Evolutionary conservation across 2,797 vertebrate genomes (phyloP), one percentile per base, ranked within the genome.

Genomic region (Perodicticus potto): DNA sequence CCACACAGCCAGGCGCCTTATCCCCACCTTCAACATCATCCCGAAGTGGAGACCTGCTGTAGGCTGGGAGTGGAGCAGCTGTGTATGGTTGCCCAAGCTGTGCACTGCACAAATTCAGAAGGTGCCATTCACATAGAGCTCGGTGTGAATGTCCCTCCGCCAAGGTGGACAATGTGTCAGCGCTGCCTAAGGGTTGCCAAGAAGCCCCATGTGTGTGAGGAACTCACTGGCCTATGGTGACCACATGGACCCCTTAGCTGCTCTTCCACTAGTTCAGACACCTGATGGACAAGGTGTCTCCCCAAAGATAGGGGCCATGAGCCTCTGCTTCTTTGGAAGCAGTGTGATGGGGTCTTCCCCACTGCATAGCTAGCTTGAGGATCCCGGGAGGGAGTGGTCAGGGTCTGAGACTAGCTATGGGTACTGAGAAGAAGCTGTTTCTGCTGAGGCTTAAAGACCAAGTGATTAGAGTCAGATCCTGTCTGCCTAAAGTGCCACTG

Each of bases 381-480:
- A 77, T 37, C 14, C 77, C 49, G 27, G 3, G 59, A 90, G 59
- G 19, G 6, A 67, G 7, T 19, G 13, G 32, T 61, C 53, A 74
- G 43, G 14, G 25, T 73, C 29, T 2, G 2, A 27, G 1, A 2
- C 5, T 20, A 19, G n/a, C 10, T 55, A 0, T 2, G 13, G 25
- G 34, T 2, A 40, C 53, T 37, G 65, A 94, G 2, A 3, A 49
- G 43, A 86, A 76, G 6, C 27, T 86, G 10, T 14, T 88, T 6
- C 11, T 76, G 32, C 5, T 43, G 45, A 96, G 57, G 32, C 7
- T 65, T 70, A 34, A 81, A 90, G 7, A 29, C 12, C 13, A 17
- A 19, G 25, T 37, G 53, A 59, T 57, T 37, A 92, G 61, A 73
- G 29, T 67, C 37, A n/a, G 17, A 69, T 17, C 22, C 34, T 73